Conservation (phyloP, 2,888 invertebrate genomes). For the Polydrusus pterygomalis region DNA sequence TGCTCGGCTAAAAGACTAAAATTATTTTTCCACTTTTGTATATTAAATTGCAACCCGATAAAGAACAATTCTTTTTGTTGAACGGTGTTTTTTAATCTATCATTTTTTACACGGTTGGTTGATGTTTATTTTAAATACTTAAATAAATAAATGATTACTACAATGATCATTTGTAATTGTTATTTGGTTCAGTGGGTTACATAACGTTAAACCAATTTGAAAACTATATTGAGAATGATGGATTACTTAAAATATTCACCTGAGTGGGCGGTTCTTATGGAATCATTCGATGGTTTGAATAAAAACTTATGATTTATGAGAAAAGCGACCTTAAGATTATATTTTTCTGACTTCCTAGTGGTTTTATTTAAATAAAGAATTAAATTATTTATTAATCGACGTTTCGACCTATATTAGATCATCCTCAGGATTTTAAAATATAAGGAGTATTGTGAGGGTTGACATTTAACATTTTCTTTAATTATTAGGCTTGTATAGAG, state of each 20-base stretch:
- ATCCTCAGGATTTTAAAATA: too few relatives aligned
- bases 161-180: slow-evolving; percentile 27
- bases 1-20: too few relatives aligned
- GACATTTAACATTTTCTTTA: too few relatives aligned
- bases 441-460: too few relatives aligned
- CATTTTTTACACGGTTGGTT: slow-evolving; percentile 7
- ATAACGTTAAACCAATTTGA: not conserved
- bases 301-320: slow-evolving; percentile 3
- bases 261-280: not conserved
- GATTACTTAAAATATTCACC: slow-evolving; percentile 1
- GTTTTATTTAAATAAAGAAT: too few relatives aligned
- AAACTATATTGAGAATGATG: not conserved
- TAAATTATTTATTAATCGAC: too few relatives aligned
- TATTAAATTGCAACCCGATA: too few relatives aligned
- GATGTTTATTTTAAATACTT: slow-evolving; percentile 22
- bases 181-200: slow-evolving; percentile 43
- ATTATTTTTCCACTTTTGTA: too few relatives aligned
- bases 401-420: too few relatives aligned
- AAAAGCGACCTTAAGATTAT: not conserved
- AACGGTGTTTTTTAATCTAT: too few relatives aligned
- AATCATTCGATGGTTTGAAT: not conserved
- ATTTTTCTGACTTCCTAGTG: not conserved
- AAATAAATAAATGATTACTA: slow-evolving; percentile 17
- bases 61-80: too few relatives aligned
- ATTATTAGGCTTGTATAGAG: too few relatives aligned